Percentiles rank a stretch among this genome's conserved stretches.
Conservation (phyloP, 35 echinoderm and acorn worm species). For the Ptychodera flava region DNA sequence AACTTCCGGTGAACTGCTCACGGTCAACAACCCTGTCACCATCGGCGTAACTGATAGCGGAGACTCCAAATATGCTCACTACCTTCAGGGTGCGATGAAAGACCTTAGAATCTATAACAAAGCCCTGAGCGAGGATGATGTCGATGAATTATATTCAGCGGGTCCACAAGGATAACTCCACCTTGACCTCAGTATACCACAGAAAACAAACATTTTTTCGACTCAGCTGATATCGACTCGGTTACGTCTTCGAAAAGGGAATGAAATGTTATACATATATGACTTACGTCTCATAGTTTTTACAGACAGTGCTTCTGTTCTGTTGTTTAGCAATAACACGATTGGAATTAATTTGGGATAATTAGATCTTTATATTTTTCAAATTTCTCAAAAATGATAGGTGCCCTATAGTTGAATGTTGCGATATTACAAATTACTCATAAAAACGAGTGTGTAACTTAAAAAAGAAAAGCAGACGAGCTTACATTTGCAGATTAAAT, state of each 20-base stretch:
- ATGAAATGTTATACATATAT: too few relatives aligned
- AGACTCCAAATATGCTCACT: constrained; percentile 5
- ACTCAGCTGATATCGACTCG: not conserved
- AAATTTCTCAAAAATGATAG: too few relatives aligned
- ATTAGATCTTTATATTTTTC: too few relatives aligned
- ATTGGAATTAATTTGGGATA: too few relatives aligned
- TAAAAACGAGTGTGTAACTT: too few relatives aligned
- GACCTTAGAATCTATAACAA: constrained; percentile 54
- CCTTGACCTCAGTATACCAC: not conserved
- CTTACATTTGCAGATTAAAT: too few relatives aligned
- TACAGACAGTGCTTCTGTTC: too few relatives aligned
- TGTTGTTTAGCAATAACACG: too few relatives aligned
- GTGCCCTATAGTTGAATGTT: too few relatives aligned
- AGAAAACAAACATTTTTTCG: not conserved
- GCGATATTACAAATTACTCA: too few relatives aligned
- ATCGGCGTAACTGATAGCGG: constrained; percentile 62
- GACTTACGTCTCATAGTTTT: too few relatives aligned
- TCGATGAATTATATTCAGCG: not conserved
- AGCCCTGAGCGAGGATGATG: constrained; percentile 22
- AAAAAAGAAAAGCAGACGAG: too few relatives aligned
- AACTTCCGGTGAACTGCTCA: constrained; percentile 30
- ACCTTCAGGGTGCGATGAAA: constrained; percentile 56
- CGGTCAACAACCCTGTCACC: constrained; percentile 32
- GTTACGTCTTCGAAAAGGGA: not conserved
- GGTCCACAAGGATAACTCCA: not conserved